Base-by-base conservation (phyloP, 2,113 vertebrate species). In the Muscicapa adusta region DNA sequence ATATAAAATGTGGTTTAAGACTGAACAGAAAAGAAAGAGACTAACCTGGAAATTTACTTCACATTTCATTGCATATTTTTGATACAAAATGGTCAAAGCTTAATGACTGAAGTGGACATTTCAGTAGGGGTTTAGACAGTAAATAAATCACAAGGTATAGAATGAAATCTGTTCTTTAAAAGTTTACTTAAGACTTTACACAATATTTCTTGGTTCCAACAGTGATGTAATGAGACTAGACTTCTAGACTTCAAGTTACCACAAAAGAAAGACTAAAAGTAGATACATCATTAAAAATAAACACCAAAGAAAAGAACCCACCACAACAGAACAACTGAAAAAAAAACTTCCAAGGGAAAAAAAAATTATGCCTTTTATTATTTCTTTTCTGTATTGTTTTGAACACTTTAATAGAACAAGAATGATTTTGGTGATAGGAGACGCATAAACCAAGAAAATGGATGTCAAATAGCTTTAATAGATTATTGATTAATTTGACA, bases 21-120 rank as follows among this genome's bases (percentile, higher is more conserved):
- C 16, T 65, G 70, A 70, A 66, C 19, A 88, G 47, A 57, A 95
- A 95, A 77, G 38, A 53, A 84, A 74, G 8, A 45, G 15, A 70
- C 54, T 93, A 81, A 70, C n/a, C 36, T 92, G 60, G 34, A 74
- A 78, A 95, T 92, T 93, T 74, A 85, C 29, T 96, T 85, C 77
- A 77, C 18, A 40, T 89, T 89, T 78, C 38, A 85, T 83, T 77
- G 34, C 28, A 12, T 83, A 25, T 62, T 88, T 53, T 70, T 89
- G 13, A 47, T 91, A n/a, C 43, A 85, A 87, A 74, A 61, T 67
- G 58, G 56, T 77, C 24, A 61, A 80, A 84, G 36, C 60, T 48
- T 92, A 34, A 73, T 75, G 47, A 51, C 33, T 1, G 3, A 81
- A 28, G 66, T 26, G 33, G 91, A 58, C 57, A 79, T 85, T 89